Base-by-base conservation (phyloP, 2,888 invertebrate species). In the Uloborus plumipes region DNA sequence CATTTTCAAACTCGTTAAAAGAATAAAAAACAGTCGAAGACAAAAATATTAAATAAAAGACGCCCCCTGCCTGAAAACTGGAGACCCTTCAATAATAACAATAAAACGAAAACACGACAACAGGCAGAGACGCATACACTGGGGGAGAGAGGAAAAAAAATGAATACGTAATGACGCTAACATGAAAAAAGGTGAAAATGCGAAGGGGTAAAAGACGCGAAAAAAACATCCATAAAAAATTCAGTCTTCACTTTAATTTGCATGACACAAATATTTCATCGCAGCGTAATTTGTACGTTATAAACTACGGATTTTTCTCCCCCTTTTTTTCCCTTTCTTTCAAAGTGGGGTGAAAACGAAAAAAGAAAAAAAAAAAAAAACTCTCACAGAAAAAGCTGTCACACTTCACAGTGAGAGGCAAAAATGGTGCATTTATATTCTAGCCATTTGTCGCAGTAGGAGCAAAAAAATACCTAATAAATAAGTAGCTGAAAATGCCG, bases 191-290 rank as follows among this genome's bases (percentile, higher is more conserved):
- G 50, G 16, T 64, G 65, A 64, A 73, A 64, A 64, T 20, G 59
- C 20, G 53, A 73, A 64, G 20, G 31, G 65, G 55, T 53, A 39
- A 50, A 65, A 55, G 9, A 49, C 18, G n/a, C 58, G n/a, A 20
- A 64, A 55, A 65, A 65, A 51, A n/a, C 58, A 39, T 18, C 49
- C 18, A 31, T n/a, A 15, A 76, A 53, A 70, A 26, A 75, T 1
- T 16, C 55, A 69, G 61, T 81, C 67, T 49, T 61, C 58, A 49
- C 74, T 74, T 81, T 81, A 81, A 81, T 81, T 81, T 81, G 74
- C 39, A 55, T 74, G 64, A 74, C 80, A 81, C 74, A 74, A 81
- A 67, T 74, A 81, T 80, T 80, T 80, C 73, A 80, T 81, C 80
- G 55, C 39, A 22, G 70, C 22, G 70, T 81, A 81, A 81, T 81